Base-by-base conservation (phyloP, 2,113 vertebrate genomes). In the Meles meles region DNA sequence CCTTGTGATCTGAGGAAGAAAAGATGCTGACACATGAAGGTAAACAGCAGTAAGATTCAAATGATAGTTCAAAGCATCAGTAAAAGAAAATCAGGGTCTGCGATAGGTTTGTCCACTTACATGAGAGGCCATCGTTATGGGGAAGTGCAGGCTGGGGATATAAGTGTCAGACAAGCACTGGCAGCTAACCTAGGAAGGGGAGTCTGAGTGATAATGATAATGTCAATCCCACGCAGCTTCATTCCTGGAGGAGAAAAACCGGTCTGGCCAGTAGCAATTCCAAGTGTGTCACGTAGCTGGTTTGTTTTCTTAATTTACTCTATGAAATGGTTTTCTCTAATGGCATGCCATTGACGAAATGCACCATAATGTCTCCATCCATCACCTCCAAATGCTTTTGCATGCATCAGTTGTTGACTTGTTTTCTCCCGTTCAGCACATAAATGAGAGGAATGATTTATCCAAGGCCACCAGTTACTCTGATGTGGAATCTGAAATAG, bases 281-380 rank as follows among this genome's bases (percentile, higher is more conserved):
- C 81, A 59, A 93, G 88, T 88, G 61, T 86, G 94, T 97, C 97
- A 95, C n/a, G 57, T 95, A 94, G 94, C 97, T 81, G 88, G 97
- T 96, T 97, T 97, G 95, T 96, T 98, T 98, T 96, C 97, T 95
- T 98, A 97, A 98, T 98, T 98, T 97, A 87, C 96, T 98, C 95
- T 91, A 81, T 81, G 97, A 96, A 98, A 94, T 97, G 96, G 94
- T 97, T 97, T 96, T 96, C 90, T 82, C 96, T 98, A 97, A 93
- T 84, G 97, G 96, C 57, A 91, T 94, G 42, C 90, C 97, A 83
- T 97, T 96, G 90, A 65, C 94, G 31, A 96, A 96, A 95, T 14
- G 44, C 65, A 94, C 88, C 92, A 0, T 96, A 97, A 97, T 97
- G 96, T 92, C 84, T 93, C 63, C 94, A 96, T 97, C 96, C 96